These are phyloP conservation scores for Graphium colonna DNA, from an alignment of 2,888 invertebrate genomes.

Conservation along the genomic window DNA sequence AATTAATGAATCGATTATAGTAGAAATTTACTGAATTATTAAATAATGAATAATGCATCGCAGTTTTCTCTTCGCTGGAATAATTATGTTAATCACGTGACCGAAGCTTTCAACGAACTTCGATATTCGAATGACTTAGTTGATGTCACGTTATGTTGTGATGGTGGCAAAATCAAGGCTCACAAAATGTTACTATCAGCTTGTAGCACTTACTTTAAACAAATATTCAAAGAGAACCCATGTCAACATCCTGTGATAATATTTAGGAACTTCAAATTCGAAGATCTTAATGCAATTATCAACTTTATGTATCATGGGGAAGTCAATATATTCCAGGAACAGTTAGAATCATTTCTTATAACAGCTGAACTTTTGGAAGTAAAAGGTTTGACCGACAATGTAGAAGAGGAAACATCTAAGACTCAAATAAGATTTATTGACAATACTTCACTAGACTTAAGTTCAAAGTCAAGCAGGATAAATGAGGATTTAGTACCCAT, in stretches of 20 bases:
- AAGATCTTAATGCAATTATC: conserved; percentile 87
- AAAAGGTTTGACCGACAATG: conserved; percentile 85
- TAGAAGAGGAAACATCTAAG: conserved; percentile 65
- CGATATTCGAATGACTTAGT: conserved; percentile 85
- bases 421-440: conserved; percentile 47
- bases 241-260: conserved; percentile 90
- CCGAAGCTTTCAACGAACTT: conserved; percentile 88
- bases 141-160: conserved; percentile 92
- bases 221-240: conserved; percentile 87
- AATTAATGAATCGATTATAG: conserved; percentile 9
- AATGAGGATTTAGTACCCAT: conserved; percentile 52
- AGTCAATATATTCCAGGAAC: conserved; percentile 89
- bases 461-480: conserved; percentile 56
- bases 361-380: conserved; percentile 88
- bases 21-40: conserved; percentile 10
- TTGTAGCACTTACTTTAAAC: conserved; percentile 89
- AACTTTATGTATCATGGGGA: conserved; percentile 92
- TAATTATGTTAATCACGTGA: conserved; percentile 89
- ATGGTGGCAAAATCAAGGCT: conserved; percentile 90
- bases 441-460: conserved; percentile 65
- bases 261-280: conserved; percentile 88
- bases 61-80: conserved; percentile 94
- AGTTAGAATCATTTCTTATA: conserved; percentile 87
- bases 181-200: conserved; percentile 92
- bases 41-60: conserved; percentile 81